A percentile compares a stretch with the other conserved stretches of the same genome.
Conservation (phyloP, 2,113 vertebrate species). For the Sphaerodactylus townsendi region DNA sequence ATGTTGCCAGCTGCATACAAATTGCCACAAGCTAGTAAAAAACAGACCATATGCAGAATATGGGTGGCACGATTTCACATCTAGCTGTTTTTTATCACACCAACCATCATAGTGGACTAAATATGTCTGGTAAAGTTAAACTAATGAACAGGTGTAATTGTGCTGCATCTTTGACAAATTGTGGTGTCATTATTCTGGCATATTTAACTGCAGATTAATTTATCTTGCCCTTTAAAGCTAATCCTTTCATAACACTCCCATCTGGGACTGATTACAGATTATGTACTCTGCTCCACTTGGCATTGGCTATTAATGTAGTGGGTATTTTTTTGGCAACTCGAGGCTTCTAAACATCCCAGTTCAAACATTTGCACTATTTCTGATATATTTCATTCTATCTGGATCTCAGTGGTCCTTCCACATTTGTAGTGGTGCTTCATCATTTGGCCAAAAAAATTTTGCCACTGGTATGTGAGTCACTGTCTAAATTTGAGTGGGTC, state of each 20-base stretch:
- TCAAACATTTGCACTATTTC: too few species aligned
- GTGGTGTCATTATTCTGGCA: background rate
- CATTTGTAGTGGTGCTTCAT: too few species aligned
- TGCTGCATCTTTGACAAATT: background rate
- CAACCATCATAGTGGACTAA: background rate
- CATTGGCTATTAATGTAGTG: background rate
- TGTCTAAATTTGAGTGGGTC: too few species aligned
- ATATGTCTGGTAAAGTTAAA: background rate
- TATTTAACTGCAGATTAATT: slow-evolving; percentile 8
- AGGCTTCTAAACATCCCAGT: too few species aligned
- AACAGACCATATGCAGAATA: background rate
- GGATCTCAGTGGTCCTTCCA: too few species aligned
- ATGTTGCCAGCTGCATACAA: background rate
- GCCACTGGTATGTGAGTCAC: too few species aligned
- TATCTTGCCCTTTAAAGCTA: background rate
- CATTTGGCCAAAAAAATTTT: too few species aligned
- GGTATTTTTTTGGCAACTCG: accelerated
- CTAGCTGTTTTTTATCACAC: background rate
- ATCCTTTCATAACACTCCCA: background rate
- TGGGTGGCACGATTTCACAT: background rate
- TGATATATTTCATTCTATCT: too few species aligned
- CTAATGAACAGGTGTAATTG: background rate
- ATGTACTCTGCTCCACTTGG: background rate
- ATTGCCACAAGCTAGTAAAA: background rate
- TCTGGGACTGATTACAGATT: background rate